These are phyloP conservation scores for Empidonax alnorum DNA, from an alignment of 2,113 vertebrate genomes.

Conservation along the genomic window DNA sequence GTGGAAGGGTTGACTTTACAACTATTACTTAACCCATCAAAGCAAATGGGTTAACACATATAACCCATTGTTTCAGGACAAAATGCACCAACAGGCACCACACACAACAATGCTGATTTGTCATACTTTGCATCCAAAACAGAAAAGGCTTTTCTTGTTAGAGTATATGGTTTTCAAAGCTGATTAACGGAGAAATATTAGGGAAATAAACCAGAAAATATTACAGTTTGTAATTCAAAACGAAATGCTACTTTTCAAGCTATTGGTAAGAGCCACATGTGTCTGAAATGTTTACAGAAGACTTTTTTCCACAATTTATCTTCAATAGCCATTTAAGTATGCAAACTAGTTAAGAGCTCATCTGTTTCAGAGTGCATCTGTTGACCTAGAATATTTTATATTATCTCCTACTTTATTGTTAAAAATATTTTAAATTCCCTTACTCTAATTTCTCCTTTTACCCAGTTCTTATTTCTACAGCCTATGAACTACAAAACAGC, in stretches of 20 bases:
- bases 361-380: not conserved
- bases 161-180: not conserved
- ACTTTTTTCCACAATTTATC: not conserved
- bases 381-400: not conserved
- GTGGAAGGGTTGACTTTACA: not conserved
- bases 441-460: not conserved
- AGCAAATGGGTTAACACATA: not conserved
- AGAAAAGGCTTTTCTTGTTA: not conserved
- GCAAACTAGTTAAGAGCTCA: not conserved
- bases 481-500: not conserved
- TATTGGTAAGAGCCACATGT: not conserved
- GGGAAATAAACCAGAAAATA: not conserved
- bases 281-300: not conserved
- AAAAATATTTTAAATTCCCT: not conserved
- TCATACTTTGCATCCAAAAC: not conserved
- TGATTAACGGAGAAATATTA: not conserved
- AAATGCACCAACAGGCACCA: constrained; percentile 27
- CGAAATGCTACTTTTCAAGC: not conserved
- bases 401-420: not conserved
- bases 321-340: not conserved
- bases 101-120: constrained; percentile 9
- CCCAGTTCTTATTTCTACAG: not conserved
- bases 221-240: not conserved
- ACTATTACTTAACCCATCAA: not conserved
- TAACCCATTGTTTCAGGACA: not conserved